Conservation (phyloP, 2,888 invertebrate genomes). For the Nezara viridula region DNA sequence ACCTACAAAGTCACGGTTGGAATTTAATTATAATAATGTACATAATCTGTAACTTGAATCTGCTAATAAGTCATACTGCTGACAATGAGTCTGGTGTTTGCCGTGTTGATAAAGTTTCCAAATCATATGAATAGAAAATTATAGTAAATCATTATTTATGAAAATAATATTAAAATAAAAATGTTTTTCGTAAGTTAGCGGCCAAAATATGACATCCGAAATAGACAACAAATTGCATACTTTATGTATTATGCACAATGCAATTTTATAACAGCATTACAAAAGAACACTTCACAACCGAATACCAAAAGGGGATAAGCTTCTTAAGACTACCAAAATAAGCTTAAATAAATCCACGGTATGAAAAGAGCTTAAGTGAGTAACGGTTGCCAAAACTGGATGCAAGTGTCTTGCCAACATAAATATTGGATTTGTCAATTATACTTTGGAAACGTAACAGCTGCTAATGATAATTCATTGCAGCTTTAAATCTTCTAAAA, state of each 20-base stretch:
- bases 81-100: no score
- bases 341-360: constrained; percentile 22
- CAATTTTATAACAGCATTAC: neutral
- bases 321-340: constrained; percentile 6
- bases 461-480: neutral
- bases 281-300: neutral
- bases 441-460: neutral
- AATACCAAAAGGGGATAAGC: neutral
- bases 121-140: no score
- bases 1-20: no score
- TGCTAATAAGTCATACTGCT: no score
- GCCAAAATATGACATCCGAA: neutral
- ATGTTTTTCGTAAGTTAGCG: neutral
- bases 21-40: no score
- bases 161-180: no score
- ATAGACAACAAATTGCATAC: neutral
- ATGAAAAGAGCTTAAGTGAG: neutral
- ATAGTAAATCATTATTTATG: neutral
- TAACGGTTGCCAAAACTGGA: neutral
- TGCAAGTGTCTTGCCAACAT: neutral
- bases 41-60: no score
- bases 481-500: neutral
- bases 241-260: neutral
- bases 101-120: no score
- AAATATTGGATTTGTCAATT: constrained; percentile 19